A percentile compares a stretch with the other conserved stretches of the same genome.
These are phyloP conservation scores for Iphiclides podalirius DNA, from an alignment of 2,888 invertebrate genomes.

Conservation along the genomic window DNA sequence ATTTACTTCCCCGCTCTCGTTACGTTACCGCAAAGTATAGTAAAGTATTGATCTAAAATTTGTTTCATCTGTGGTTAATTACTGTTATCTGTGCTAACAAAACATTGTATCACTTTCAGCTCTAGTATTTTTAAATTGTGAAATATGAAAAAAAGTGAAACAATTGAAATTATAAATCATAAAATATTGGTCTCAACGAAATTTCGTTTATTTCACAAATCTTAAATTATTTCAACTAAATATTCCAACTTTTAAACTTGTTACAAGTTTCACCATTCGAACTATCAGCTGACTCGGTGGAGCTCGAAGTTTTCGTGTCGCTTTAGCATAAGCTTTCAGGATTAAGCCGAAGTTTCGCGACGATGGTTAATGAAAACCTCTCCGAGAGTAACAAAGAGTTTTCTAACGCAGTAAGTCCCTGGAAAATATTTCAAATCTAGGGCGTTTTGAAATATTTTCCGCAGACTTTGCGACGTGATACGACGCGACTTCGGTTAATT, in stretches of 20 bases:
- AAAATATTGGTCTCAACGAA: no score
- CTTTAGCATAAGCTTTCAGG: conserved; percentile 60
- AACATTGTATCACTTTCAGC: no score
- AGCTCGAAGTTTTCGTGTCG: conserved; percentile 69
- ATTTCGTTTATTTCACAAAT: neutral
- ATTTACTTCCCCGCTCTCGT: conserved; percentile 42
- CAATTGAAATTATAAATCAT: no score
- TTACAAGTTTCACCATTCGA: conserved; percentile 40
- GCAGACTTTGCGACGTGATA: no score
- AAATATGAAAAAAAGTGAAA: no score
- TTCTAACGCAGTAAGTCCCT: neutral
- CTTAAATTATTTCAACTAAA: conserved; percentile 8
- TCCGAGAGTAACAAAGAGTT: conserved; percentile 24
- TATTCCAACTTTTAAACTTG: conserved; percentile 7
- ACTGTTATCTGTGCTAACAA: neutral
- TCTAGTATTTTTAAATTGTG: no score
- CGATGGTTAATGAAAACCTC: conserved; percentile 61
- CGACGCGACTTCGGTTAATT: no score
- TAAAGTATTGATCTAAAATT: neutral
- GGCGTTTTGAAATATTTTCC: no score
- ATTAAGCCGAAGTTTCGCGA: conserved; percentile 55
- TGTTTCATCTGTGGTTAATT: neutral
- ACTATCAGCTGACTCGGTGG: conserved; percentile 45
- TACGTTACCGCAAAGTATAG: conserved; percentile 23
- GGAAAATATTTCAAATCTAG: neutral